Evolutionary conservation across 2,888 invertebrate species (phyloP).

Genomic region (Pardosa pseudoannulata): DNA sequence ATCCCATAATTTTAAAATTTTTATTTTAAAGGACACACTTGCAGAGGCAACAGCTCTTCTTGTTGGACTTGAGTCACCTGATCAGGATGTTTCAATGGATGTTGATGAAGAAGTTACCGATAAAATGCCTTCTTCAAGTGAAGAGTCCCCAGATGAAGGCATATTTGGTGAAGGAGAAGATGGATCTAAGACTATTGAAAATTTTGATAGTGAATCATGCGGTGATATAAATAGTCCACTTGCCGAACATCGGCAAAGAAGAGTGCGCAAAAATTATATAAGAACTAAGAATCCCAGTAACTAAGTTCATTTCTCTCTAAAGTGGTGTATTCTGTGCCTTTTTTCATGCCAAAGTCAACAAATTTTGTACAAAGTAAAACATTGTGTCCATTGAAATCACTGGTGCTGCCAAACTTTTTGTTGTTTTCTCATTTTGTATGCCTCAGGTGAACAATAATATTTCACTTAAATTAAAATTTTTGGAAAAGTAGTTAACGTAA

Average conservation of each 20-base stretch:
- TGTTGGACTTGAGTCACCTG: conserved; percentile 77
- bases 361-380: conserved; percentile 32
- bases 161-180: too few species aligned
- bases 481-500: too few species aligned
- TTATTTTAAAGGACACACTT: conserved; percentile 77
- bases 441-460: not conserved
- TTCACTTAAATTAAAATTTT: too few species aligned
- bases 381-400: not conserved
- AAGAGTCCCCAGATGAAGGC: not conserved
- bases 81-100: conserved; percentile 73
- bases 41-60: conserved; percentile 79
- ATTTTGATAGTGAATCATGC: too few species aligned
- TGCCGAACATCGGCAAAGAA: too few species aligned
- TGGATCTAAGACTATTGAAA: too few species aligned
- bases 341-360: conserved; percentile 60
- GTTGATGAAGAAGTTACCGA: conserved; percentile 73
- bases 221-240: too few species aligned
- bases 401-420: conserved; percentile 24
- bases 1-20: too few species aligned
- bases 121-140: not conserved
- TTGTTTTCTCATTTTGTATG: not conserved
- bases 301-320: conserved; percentile 4
- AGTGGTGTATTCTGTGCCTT: conserved; percentile 51
- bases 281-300: too few species aligned
- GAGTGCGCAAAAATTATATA: too few species aligned